A percentile compares a stretch with the other conserved stretches of the same genome.
These are phyloP conservation scores for Rhinophrynus dorsalis DNA, from an alignment of 2,797 vertebrate genomes.

Conservation along the genomic window DNA sequence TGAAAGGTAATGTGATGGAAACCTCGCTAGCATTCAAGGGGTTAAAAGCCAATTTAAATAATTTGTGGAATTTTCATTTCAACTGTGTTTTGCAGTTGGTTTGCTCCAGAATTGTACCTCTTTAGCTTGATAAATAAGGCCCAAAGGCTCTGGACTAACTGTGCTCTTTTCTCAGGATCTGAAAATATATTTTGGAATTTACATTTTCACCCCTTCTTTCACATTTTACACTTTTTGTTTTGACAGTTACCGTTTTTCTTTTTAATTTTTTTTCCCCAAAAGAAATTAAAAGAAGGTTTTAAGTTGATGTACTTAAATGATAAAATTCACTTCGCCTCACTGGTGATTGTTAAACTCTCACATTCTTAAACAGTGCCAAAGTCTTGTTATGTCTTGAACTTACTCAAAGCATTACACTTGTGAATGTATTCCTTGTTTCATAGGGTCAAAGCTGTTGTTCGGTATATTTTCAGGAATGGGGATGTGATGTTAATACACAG, in stretches of 20 bases:
- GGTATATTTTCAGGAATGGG: conserved; percentile 93
- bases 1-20: too few relatives aligned
- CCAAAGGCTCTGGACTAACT: conserved; percentile 75
- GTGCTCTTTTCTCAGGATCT: conserved; percentile 95
- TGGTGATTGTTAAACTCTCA: conserved; percentile 96
- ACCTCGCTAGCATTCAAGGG: too few relatives aligned
- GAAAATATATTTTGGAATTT: conserved; percentile 78
- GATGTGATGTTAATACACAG: conserved; percentile 90
- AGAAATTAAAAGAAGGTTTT: conserved; percentile 71
- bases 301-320: conserved; percentile 85
- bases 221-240: conserved; percentile 37
- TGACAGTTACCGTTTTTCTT: conserved; percentile 54
- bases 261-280: conserved; percentile 57
- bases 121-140: too few relatives aligned
- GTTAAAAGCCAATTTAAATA: too few relatives aligned
- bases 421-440: conserved; percentile 99
- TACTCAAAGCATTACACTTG: conserved; percentile 90
- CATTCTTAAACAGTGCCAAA: conserved; percentile 99
- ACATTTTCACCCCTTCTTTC: conserved; percentile 56
- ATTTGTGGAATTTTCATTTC: too few relatives aligned
- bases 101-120: too few relatives aligned
- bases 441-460: conserved; percentile 94
- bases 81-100: too few relatives aligned
- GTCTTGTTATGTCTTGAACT: conserved; percentile 99
- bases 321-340: conserved; percentile 83